Base-by-base conservation (phyloP, 30 jellyfish, hydroid and myxozoan genomes). In the Aurelia aurita complex sp. Pacific region DNA sequence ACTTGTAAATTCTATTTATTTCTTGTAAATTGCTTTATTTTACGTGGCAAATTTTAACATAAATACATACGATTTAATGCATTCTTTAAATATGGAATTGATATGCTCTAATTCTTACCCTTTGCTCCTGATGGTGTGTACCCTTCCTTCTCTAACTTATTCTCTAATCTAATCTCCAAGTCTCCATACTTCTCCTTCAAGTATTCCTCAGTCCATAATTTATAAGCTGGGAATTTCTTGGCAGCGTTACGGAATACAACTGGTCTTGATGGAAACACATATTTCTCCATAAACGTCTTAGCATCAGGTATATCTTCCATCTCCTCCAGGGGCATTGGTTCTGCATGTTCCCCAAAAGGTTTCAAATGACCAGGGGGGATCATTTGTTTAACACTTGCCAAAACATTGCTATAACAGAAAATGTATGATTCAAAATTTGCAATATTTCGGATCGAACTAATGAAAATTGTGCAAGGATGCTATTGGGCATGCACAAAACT, bases 101-200 rank as follows among this genome's bases (percentile, higher is more conserved):
- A 23, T 23, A 23, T 23, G 29, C 29, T 23, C 29, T 23, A 76
- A 2, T 8, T 5, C 76, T 62, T 76, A 82, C 85, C 91, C 74
- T 82, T 82, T n/a, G 91, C 91, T 16, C 97, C 97, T 2, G 67
- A 10, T 8, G 97, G 97, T 9, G 87, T 79, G 79, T 84, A 67
- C 50, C 92, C 96, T 59, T 78, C 91, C 72, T 88, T 88, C 57
- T 78, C 96, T 42, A 74, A 65, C 57, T 78, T 78, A 53, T 80
- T 78, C 69, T 79, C 91, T 18, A 80, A 67, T 64, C 91, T 68
- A 34, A 88, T 87, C 54, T 88, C 96, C 36, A 80, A n/a, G 69
- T 88, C 96, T 3, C 90, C 96, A 79, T 68, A 88, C 13, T 79
- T 88, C 54, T 88, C 73, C 15, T 40, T 69, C 67, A 88, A 36